Conservation (phyloP, 1,140 invertebrate species). For the Chelonus insularis region DNA sequence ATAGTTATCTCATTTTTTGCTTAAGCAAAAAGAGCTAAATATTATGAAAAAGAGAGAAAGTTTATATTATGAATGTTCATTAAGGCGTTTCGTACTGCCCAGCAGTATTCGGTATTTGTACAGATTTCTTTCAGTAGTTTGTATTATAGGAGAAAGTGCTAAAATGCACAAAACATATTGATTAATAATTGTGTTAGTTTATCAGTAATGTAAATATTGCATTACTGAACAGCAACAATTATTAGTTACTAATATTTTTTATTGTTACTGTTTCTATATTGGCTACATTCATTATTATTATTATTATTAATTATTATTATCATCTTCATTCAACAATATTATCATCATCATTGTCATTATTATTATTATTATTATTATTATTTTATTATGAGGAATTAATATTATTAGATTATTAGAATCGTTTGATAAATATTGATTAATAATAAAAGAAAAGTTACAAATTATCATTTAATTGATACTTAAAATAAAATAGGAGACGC, state of each 20-base stretch:
- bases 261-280: conserved; percentile 25
- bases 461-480: conserved; percentile 2
- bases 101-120: conserved; percentile 34
- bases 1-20: too few relatives aligned
- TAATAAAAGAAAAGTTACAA: conserved; percentile 3
- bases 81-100: conserved; percentile 31
- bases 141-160: conserved; percentile 29
- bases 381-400: too few relatives aligned
- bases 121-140: conserved; percentile 28
- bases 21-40: too few relatives aligned
- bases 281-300: conserved; percentile 8
- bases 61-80: conserved; percentile 22
- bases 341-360: too few relatives aligned
- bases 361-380: too few relatives aligned
- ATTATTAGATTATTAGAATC: too few relatives aligned
- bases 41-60: conserved; percentile 5
- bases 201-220: background rate
- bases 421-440: background rate
- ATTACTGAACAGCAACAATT: conserved; percentile 5
- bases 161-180: conserved; percentile 11
- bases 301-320: conserved; percentile 13
- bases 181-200: conserved; percentile 22
- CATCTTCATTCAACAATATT: too few relatives aligned
- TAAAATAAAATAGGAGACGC: background rate
- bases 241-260: conserved; percentile 24